Percentiles rank a stretch among this genome's conserved stretches.
Evolutionary conservation across 2,113 vertebrate genomes (phyloP).

Genomic region (Pelodiscus sinensis): DNA sequence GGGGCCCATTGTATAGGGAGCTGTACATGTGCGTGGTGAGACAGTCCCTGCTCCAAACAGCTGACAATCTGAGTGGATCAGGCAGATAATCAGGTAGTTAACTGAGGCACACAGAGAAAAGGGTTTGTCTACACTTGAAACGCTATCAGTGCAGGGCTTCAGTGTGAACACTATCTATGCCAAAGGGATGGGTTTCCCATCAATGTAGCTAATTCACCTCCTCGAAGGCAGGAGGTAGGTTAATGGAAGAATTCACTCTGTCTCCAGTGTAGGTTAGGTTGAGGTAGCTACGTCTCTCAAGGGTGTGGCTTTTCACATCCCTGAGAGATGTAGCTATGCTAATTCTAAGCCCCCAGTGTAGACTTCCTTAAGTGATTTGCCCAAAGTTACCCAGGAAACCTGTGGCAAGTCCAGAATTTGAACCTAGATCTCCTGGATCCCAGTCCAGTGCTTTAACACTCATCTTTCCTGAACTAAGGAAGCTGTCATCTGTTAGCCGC

Average conservation of each 20-base stretch:
- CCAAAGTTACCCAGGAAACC: neutral
- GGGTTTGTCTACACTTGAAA: neutral
- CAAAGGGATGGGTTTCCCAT: neutral
- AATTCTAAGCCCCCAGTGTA: neutral
- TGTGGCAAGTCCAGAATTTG: neutral
- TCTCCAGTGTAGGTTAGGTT: neutral
- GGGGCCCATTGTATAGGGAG: neutral
- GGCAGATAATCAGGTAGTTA: neutral
- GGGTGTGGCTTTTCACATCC: neutral
- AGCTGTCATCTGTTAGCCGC: neutral
- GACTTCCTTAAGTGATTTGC: neutral
- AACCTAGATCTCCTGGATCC: neutral
- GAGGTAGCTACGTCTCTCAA: neutral
- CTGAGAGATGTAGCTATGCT: neutral
- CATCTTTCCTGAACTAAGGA: neutral
- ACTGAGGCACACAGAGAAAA: neutral
- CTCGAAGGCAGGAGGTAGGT: neutral
- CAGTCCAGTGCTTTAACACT: neutral
- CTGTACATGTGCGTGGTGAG: neutral
- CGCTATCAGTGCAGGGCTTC: neutral
- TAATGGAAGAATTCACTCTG: neutral
- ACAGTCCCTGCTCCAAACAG: neutral
- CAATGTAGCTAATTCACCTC: neutral
- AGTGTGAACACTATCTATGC: neutral
- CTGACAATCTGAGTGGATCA: neutral